These are phyloP conservation scores for Ardeotis arabs DNA, from an alignment of 2,113 vertebrate species.

Conservation along the genomic window DNA sequence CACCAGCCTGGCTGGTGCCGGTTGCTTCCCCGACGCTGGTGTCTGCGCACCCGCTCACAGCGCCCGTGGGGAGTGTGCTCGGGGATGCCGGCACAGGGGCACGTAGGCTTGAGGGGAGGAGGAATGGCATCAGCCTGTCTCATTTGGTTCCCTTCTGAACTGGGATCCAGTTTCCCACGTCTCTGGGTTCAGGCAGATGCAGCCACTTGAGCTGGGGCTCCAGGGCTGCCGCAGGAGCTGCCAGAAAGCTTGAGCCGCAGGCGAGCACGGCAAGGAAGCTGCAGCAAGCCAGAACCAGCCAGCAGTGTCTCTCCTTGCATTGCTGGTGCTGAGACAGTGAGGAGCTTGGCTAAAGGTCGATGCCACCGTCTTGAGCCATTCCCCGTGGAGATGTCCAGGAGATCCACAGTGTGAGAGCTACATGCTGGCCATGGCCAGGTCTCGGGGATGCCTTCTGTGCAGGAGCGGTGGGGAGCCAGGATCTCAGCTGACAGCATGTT, in stretches of 20 bases:
- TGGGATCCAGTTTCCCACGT: not conserved
- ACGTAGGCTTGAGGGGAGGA: not conserved
- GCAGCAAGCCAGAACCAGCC: not conserved
- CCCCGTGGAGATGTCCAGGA: not conserved
- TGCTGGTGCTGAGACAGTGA: constrained; percentile 61
- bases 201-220: not conserved
- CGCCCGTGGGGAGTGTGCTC: not conserved
- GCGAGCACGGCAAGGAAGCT: not conserved
- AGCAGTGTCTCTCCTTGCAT: constrained; percentile 33
- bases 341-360: constrained; percentile 24
- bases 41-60: rapidly evolving
- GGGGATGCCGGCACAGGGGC: not conserved
- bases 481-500: not conserved
- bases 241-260: not conserved
- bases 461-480: not conserved
- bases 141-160: not conserved
- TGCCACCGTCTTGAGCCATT: constrained; percentile 5
- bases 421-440: not conserved
- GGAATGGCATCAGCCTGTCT: not conserved
- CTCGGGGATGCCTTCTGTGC: not conserved
- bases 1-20: not conserved
- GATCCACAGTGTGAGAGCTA: not conserved
- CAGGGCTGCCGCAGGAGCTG: not conserved
- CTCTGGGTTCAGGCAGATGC: not conserved
- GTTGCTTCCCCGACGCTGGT: not conserved